These are phyloP conservation scores for Thunnus maccoyii DNA, from an alignment of 2,113 vertebrate genomes.

Conservation along the genomic window DNA sequence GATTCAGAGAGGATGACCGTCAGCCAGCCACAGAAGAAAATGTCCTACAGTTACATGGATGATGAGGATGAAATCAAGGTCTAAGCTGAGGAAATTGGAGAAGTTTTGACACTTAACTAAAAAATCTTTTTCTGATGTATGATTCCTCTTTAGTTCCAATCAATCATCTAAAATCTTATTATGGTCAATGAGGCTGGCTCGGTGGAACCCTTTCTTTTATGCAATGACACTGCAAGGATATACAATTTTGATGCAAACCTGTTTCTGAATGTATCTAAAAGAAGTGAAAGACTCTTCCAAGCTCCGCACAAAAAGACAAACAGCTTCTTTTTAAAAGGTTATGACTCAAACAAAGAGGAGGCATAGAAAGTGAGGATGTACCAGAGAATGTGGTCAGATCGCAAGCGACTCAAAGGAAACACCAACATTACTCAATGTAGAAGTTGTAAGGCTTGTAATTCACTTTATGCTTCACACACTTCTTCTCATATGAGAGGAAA, in stretches of 20 bases:
- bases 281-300: conserved; percentile 35
- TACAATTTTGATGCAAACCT: conserved; percentile 37
- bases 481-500: conserved; percentile 19
- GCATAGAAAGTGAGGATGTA: conserved; percentile 37
- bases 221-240: conserved; percentile 29
- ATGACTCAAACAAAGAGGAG: conserved; percentile 18
- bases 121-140: conserved; percentile 23
- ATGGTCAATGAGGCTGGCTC: too few species aligned
- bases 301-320: conserved; percentile 1
- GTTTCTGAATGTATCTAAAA: conserved; percentile 64
- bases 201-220: conserved; percentile 22
- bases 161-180: not conserved
- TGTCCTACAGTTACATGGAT: conserved; percentile 86
- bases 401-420: conserved; percentile 11
- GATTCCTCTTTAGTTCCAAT: conserved; percentile 31
- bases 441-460: conserved; percentile 28
- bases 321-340: not conserved
- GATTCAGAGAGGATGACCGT: conserved; percentile 54
- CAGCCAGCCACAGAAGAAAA: conserved; percentile 70
- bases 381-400: conserved; percentile 40
- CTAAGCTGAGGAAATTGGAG: conserved; percentile 73
- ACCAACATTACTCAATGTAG: not conserved
- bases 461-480: conserved; percentile 38
- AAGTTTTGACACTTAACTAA: conserved; percentile 10
- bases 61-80: conserved; percentile 96